phyloP scores from a whole-genome alignment of 2,888 invertebrate species.

The Aproaerema taeniolella region DNA sequence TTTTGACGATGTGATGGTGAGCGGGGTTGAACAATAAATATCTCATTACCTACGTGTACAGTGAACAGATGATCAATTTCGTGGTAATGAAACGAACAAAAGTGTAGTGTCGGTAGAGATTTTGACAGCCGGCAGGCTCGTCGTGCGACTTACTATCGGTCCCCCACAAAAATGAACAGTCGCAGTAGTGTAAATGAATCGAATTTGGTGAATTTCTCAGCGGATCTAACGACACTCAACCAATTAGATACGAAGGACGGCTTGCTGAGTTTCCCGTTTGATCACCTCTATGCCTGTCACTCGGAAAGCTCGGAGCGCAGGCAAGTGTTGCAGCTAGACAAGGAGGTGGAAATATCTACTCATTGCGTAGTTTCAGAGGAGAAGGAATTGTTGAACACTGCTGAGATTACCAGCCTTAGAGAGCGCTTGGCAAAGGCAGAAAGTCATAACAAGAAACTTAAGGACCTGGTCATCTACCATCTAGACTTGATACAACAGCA shows the following conservation, averaged over 20 bases:
- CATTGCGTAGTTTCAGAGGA: slow-evolving; percentile 46
- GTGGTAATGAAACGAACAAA: slow-evolving; percentile 61
- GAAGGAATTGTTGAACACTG: slow-evolving; percentile 30
- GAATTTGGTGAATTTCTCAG: slow-evolving; percentile 69
- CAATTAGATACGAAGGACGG: slow-evolving; percentile 71
- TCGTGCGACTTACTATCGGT: slow-evolving; percentile 49
- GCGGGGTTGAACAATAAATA: slow-evolving; percentile 29
- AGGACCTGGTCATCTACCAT: slow-evolving; percentile 88
- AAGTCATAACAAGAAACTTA: slow-evolving; percentile 82
- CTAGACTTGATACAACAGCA: slow-evolving; percentile 94
- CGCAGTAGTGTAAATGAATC: slow-evolving; percentile 68
- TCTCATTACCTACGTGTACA: slow-evolving; percentile 26
- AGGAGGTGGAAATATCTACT: slow-evolving; percentile 55
- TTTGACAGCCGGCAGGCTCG: slow-evolving; percentile 72
- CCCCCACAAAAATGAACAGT: slow-evolving; percentile 67
- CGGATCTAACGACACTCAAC: slow-evolving; percentile 55
- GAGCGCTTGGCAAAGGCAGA: slow-evolving; percentile 56
- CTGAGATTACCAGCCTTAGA: slow-evolving; percentile 38
- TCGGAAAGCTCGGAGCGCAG: slow-evolving; percentile 53
- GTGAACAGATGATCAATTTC: slow-evolving; percentile 31
- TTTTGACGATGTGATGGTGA: slow-evolving; percentile 57
- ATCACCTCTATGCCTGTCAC: slow-evolving; percentile 85
- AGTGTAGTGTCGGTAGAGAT: slow-evolving; percentile 47
- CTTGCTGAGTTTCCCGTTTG: slow-evolving; percentile 80
- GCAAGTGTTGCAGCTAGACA: slow-evolving; percentile 48